Conservation (phyloP, 2,888 invertebrate genomes). For the Lepeophtheirus nordmannii region DNA sequence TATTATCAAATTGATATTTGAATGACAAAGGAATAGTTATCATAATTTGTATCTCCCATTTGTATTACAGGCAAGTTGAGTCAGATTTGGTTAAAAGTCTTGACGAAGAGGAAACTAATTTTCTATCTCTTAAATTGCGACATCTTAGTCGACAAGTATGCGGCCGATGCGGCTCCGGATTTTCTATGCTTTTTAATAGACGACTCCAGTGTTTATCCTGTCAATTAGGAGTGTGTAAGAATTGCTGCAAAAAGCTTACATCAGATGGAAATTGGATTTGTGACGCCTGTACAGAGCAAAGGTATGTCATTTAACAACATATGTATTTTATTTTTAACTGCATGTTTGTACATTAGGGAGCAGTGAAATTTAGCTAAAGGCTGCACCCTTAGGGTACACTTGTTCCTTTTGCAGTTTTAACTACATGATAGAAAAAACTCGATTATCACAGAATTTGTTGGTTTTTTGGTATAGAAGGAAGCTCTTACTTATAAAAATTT, state of each 20-base stretch:
- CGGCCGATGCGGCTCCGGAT: constrained; percentile 13
- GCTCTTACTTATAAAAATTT: too few relatives aligned
- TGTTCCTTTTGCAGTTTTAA: too few relatives aligned
- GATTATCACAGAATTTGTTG: too few relatives aligned
- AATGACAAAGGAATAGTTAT: too few relatives aligned
- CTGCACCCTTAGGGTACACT: too few relatives aligned
- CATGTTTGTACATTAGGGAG: too few relatives aligned
- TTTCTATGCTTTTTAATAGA: constrained; percentile 21
- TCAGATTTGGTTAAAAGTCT: neutral
- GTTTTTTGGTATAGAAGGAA: too few relatives aligned
- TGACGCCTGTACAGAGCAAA: neutral
- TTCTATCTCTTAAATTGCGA: neutral
- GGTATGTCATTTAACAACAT: neutral
- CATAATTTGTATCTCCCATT: too few relatives aligned
- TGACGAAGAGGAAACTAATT: neutral
- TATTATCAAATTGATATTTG: too few relatives aligned
- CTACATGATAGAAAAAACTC: too few relatives aligned
- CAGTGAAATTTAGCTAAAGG: too few relatives aligned
- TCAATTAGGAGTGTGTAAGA: constrained; percentile 18
- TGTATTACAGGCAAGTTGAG: constrained; percentile 19
- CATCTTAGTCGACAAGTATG: constrained; percentile 11
- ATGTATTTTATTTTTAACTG: too few relatives aligned
- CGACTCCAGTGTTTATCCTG: constrained; percentile 12
- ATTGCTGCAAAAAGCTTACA: constrained; percentile 15
- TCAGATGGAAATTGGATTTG: neutral